Evolutionary conservation across 2,888 invertebrate species (phyloP).

Genomic region (Lasioglossum oenotherae): DNA sequence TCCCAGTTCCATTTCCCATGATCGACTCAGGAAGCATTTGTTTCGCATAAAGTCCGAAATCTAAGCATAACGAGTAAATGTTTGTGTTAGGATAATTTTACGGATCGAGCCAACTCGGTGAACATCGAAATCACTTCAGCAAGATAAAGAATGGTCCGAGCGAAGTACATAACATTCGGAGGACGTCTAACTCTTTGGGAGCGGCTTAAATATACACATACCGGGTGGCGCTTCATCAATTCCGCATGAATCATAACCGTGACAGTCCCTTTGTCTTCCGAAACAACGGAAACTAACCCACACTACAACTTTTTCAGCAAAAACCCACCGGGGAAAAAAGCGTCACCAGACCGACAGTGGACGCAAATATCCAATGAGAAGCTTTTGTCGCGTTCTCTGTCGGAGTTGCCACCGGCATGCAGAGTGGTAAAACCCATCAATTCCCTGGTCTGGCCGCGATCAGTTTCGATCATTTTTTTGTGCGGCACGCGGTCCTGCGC

Average conservation of each 20-base stretch:
- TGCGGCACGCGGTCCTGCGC: constrained; percentile 15
- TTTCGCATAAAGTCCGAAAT: neutral
- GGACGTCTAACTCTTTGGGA: neutral
- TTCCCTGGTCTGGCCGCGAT: constrained; percentile 36
- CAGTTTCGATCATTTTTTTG: constrained; percentile 48
- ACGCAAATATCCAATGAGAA: constrained; percentile 52
- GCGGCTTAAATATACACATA: constrained; percentile 20
- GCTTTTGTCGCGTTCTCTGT: constrained; percentile 46
- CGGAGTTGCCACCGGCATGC: constrained; percentile 21
- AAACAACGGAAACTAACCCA: constrained; percentile 33
- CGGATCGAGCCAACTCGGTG: neutral
- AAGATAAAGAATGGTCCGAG: neutral
- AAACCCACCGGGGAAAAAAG: constrained; percentile 15
- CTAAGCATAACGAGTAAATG: neutral
- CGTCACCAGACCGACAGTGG: constrained; percentile 32
- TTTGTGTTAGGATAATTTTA: neutral
- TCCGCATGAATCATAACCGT: constrained; percentile 42
- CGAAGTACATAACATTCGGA: neutral
- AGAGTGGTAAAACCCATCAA: constrained; percentile 57
- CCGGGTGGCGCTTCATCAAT: constrained; percentile 35
- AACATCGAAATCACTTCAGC: neutral
- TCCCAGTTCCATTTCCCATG: too few species aligned
- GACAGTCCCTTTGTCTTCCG: constrained; percentile 25
- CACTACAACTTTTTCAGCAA: constrained; percentile 6
- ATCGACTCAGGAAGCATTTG: neutral